Percentiles rank a stretch among this genome's conserved stretches.
Evolutionary conservation across 2,888 invertebrate species (phyloP).

Genomic region (Hoplodrina ambigua): DNA sequence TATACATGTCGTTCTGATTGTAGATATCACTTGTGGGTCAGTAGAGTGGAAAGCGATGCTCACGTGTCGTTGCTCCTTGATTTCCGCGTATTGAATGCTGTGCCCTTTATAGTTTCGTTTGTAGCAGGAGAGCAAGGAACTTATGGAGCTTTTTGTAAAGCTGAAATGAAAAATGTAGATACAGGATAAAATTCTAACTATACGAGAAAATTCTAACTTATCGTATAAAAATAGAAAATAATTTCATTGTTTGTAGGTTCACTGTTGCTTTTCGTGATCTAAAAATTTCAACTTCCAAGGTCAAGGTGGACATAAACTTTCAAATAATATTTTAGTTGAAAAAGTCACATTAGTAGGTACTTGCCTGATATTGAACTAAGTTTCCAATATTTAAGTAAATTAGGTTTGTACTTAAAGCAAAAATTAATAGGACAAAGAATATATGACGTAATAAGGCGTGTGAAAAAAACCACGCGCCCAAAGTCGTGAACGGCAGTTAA

Average conservation of each 20-base stretch:
- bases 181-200: too few relatives aligned
- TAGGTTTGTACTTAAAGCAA: not conserved
- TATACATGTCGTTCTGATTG: conserved; percentile 55
- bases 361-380: too few relatives aligned
- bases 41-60: conserved; percentile 48
- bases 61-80: conserved; percentile 33
- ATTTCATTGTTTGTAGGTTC: too few relatives aligned
- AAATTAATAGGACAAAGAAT: not conserved
- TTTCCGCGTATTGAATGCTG: conserved; percentile 16
- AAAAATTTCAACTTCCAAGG: too few relatives aligned
- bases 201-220: too few relatives aligned
- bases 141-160: not conserved
- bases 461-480: not conserved
- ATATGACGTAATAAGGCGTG: too few relatives aligned
- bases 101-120: conserved; percentile 36
- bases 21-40: conserved; percentile 50
- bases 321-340: too few relatives aligned
- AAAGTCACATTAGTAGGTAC: too few relatives aligned
- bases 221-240: too few relatives aligned
- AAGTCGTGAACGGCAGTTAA: not conserved
- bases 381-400: too few relatives aligned
- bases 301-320: too few relatives aligned
- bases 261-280: too few relatives aligned
- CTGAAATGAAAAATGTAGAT: not conserved
- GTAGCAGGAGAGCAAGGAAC: conserved; percentile 1